phyloP scores from a whole-genome alignment of 1,140 invertebrate genomes.

The Psix sp. region DNA sequence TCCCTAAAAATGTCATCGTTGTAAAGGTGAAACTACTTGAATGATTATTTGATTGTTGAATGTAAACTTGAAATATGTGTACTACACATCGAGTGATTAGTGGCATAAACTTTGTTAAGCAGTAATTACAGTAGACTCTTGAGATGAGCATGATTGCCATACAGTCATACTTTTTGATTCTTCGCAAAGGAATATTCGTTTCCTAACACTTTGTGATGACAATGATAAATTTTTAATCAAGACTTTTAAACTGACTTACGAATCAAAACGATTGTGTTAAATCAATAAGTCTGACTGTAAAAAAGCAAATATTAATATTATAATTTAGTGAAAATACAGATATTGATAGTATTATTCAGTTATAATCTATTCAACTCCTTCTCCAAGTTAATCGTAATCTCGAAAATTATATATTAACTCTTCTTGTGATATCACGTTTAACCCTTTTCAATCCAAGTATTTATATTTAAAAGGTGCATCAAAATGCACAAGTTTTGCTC shows the following conservation, averaged over 20 bases:
- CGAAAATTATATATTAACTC: constrained; percentile 22
- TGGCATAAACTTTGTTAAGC: constrained; percentile 53
- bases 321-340: constrained; percentile 59
- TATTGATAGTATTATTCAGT: constrained; percentile 56
- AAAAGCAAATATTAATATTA: constrained; percentile 54
- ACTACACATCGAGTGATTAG: constrained; percentile 53
- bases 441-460: not conserved
- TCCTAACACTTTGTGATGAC: constrained; percentile 56
- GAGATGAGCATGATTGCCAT: constrained; percentile 51
- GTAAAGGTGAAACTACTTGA: constrained; percentile 54
- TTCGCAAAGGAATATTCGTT: constrained; percentile 37
- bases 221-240: constrained; percentile 40
- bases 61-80: constrained; percentile 55
- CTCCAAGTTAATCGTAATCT: constrained; percentile 42
- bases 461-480: too few relatives aligned
- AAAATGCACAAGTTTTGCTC: too few relatives aligned
- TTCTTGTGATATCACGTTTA: constrained; percentile 13
- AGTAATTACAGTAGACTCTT: constrained; percentile 55
- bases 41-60: constrained; percentile 57
- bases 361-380: constrained; percentile 53
- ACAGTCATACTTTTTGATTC: constrained; percentile 56
- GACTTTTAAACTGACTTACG: constrained; percentile 37
- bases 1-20: constrained; percentile 54
- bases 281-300: constrained; percentile 51
- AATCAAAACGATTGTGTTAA: constrained; percentile 18